Base-by-base conservation (phyloP, 2,113 vertebrate species). In the Stegastes partitus region DNA sequence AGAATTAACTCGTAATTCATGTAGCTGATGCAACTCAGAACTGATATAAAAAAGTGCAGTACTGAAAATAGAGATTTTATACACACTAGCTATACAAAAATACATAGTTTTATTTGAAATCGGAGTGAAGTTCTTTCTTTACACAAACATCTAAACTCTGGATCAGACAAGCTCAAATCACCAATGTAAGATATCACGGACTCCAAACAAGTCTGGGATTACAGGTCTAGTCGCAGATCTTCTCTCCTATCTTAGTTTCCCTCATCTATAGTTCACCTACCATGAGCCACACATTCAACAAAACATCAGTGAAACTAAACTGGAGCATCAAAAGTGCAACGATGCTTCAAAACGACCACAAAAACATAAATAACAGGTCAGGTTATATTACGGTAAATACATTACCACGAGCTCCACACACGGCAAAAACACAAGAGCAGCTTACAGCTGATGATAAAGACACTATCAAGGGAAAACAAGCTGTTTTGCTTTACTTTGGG, bases 31-130 rank as follows among this genome's bases (percentile, higher is more conserved):
- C 14, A 66, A 74, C 49, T 56, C 53, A 50, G 39, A 78, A 76
- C 34, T 58, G 2, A 47, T 7, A 22, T 50, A 23, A 65, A 65
- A 21, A 66, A 62, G 44, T 63, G 47, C 53, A n/a, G 19, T 49
- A 37, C 65, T 75, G 54, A 89, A 86, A 78, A 87, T 68, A 87
- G 61, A 83, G 23, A 68, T 79, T 81, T 85, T 85, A 55, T 73
- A 83, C 75, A 86, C 63, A 51, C 72, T 49, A 78, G 34, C 68
- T 77, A 64, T 90, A 91, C 67, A 93, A 93, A 94, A 87, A 93
- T 88, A 93, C 81, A 84, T 58, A 5, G 53, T 55, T 89, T 92
- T 88, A 89, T 88, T 80, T 83, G 11, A 76, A 70, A 69, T 54
- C 1, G 23, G 55, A 74, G 34, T 61, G 10, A 79, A 76, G 39